These are phyloP conservation scores for Oriolus oriolus DNA, from an alignment of 2,113 vertebrate species.

Conservation along the genomic window DNA sequence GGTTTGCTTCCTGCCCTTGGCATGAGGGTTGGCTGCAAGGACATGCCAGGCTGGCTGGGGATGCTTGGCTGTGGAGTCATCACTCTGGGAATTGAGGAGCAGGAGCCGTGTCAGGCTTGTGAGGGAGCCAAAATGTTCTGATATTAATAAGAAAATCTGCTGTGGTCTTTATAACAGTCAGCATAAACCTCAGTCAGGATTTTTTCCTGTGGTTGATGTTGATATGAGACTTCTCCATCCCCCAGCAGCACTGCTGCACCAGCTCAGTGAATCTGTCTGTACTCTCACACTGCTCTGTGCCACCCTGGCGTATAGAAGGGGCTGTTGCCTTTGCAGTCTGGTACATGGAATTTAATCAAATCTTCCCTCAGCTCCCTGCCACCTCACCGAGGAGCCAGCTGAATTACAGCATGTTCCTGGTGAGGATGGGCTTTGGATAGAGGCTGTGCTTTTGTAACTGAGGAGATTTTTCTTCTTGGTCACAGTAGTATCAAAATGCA, in stretches of 20 bases:
- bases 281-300: background rate
- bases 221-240: background rate
- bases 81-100: background rate
- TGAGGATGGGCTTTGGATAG: constrained; percentile 35
- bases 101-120: background rate
- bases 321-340: background rate
- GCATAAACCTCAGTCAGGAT: background rate
- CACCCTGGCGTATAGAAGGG: background rate
- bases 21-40: background rate
- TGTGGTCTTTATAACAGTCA: background rate
- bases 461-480: constrained; percentile 8
- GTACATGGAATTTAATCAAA: background rate
- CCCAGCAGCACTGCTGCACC: background rate
- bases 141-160: background rate
- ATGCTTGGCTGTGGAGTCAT: background rate
- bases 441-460: background rate
- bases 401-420: background rate
- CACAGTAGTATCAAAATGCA: background rate
- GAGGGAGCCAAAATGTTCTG: background rate
- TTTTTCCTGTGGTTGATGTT: background rate
- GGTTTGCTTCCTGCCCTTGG: background rate
- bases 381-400: background rate
- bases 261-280: background rate
- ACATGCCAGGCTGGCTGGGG: background rate
- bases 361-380: background rate